phyloP scores from a whole-genome alignment of 1,140 invertebrate genomes.

The Ylistrum balloti region DNA sequence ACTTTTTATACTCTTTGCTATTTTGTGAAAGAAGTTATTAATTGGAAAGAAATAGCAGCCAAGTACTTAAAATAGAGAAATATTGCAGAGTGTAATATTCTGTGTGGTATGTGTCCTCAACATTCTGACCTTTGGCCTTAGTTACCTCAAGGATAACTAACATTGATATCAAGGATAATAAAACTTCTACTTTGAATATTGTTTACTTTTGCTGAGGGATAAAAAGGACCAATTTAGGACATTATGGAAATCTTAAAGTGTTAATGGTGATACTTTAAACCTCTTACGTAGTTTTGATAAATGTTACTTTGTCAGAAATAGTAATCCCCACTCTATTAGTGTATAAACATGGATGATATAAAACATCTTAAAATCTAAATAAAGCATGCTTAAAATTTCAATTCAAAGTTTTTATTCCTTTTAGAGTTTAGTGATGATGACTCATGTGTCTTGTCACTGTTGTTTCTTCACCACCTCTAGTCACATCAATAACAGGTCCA shows the following conservation, averaged over 20 bases:
- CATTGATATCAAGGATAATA: too few relatives aligned
- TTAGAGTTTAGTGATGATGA: background rate
- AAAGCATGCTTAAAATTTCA: too few relatives aligned
- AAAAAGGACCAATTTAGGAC: too few relatives aligned
- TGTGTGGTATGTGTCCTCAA: background rate
- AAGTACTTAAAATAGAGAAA: conserved; percentile 35
- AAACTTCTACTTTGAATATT: too few relatives aligned
- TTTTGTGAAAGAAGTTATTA: background rate
- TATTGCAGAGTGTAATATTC: background rate
- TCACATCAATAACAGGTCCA: background rate
- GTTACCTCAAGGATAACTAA: background rate
- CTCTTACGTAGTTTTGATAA: too few relatives aligned
- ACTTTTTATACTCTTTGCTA: conserved; percentile 25
- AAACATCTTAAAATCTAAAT: too few relatives aligned
- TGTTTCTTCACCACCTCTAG: background rate
- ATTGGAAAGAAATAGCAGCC: conserved; percentile 13
- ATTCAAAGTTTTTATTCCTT: background rate
- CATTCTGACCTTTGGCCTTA: background rate
- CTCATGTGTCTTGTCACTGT: background rate
- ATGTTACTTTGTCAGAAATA: too few relatives aligned
- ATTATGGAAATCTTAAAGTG: too few relatives aligned
- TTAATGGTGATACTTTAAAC: too few relatives aligned
- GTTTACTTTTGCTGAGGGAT: too few relatives aligned
- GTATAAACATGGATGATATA: too few relatives aligned
- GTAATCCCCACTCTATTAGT: too few relatives aligned